Conservation (phyloP, 2,797 vertebrate species). For the Melanogrammus aeglefinus region DNA sequence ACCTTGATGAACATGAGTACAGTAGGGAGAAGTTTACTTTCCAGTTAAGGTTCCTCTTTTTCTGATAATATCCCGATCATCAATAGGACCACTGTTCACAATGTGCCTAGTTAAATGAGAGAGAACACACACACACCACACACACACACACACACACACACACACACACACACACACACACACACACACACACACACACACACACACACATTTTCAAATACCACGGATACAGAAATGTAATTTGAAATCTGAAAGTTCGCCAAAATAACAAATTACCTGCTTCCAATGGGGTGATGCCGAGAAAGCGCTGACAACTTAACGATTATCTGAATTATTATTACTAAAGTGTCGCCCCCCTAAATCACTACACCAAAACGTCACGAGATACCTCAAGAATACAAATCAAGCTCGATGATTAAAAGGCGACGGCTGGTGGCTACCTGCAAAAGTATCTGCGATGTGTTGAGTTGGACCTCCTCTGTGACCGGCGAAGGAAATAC, state of each 20-base stretch:
- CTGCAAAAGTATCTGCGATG: conserved; percentile 25
- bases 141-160: conserved; percentile 1
- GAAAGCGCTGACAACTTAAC: background rate
- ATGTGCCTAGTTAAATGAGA: conserved; percentile 19
- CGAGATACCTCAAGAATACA: background rate
- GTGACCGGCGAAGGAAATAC: conserved; percentile 25
- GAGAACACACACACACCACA: background rate
- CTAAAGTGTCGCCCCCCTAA: background rate
- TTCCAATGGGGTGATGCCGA: background rate
- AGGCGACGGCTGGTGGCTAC: conserved; percentile 23
- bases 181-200: too few species aligned
- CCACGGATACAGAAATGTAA: background rate
- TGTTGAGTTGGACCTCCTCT: conserved; percentile 26
- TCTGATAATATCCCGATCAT: conserved; percentile 33
- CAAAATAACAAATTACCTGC: background rate
- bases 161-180: too few species aligned
- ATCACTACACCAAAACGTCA: too few species aligned
- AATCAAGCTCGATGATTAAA: background rate
- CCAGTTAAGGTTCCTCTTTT: conserved; percentile 22
- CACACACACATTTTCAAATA: background rate
- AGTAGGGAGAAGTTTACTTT: conserved; percentile 4
- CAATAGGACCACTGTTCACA: conserved; percentile 44
- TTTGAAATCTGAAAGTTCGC: background rate
- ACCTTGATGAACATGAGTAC: background rate
- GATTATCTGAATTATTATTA: background rate